Conservation (phyloP, 2,888 invertebrate species). For the Tinea semifulvella region DNA sequence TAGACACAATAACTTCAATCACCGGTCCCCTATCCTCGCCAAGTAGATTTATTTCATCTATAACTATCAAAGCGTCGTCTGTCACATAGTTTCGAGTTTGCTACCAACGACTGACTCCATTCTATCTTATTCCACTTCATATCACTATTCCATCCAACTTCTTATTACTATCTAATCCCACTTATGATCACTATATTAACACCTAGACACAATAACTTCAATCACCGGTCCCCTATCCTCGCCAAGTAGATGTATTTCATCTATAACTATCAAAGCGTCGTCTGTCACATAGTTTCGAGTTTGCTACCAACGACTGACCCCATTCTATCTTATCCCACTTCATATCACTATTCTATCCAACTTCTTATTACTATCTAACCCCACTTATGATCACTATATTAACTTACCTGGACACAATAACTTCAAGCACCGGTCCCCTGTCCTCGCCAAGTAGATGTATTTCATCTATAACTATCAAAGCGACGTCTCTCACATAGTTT, state of each 20-base stretch:
- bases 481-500: constrained; percentile 91
- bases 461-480: constrained; percentile 96
- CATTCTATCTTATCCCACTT: too few relatives aligned
- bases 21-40: constrained; percentile 91
- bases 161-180: too few relatives aligned
- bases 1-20: constrained; percentile 96
- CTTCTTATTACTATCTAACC: too few relatives aligned
- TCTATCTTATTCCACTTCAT: too few relatives aligned
- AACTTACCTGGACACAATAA: constrained; percentile 85
- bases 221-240: constrained; percentile 90
- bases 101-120: constrained; percentile 98
- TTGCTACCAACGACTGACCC: constrained; percentile 98
- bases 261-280: constrained; percentile 93
- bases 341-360: too few relatives aligned
- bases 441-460: constrained; percentile 96
- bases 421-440: constrained; percentile 91
- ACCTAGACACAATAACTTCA: constrained; percentile 95
- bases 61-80: constrained; percentile 90
- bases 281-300: constrained; percentile 93
- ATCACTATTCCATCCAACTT: too few relatives aligned
- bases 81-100: constrained; percentile 95
- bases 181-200: too few relatives aligned
- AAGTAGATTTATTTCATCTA: constrained; percentile 98
- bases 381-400: too few relatives aligned
- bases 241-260: constrained; percentile 97